Evolutionary conservation across 1,140 invertebrate species (phyloP).

Genomic region (Drosophila biarmipes): DNA sequence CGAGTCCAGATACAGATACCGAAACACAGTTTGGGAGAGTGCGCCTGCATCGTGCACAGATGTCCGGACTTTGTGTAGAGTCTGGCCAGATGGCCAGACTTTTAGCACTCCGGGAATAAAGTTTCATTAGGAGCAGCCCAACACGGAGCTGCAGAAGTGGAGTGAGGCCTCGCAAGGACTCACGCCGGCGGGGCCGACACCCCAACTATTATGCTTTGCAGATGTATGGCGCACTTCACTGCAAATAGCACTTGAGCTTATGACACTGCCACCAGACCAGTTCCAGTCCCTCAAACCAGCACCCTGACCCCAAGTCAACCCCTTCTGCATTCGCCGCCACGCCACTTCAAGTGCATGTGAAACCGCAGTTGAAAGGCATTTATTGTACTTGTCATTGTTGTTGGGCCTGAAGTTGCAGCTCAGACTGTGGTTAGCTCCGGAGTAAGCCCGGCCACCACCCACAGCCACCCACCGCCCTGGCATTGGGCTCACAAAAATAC

Average conservation of each 20-base stretch:
- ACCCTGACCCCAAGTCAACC: conserved; percentile 15
- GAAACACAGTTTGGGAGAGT: conserved; percentile 5
- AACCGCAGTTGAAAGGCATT: conserved; percentile 83
- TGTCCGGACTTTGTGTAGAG: conserved; percentile 18
- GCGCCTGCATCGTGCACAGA: conserved; percentile 14
- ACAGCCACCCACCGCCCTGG: not conserved
- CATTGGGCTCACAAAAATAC: conserved; percentile 57
- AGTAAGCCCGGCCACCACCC: not conserved
- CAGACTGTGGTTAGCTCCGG: conserved; percentile 37
- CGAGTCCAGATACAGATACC: conserved; percentile 24
- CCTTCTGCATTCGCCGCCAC: conserved; percentile 30
- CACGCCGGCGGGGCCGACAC: conserved; percentile 19
- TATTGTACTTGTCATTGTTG: conserved; percentile 83
- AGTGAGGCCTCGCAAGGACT: conserved; percentile 49
- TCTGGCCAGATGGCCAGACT: conserved; percentile 68
- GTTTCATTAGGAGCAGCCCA: conserved; percentile 76
- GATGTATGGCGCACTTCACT: conserved; percentile 59
- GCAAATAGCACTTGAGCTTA: conserved; percentile 66
- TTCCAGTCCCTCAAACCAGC: conserved; percentile 1
- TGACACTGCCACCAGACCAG: conserved; percentile 41
- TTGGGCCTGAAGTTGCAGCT: conserved; percentile 44
- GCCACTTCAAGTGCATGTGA: conserved; percentile 80
- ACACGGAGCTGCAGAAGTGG: conserved; percentile 55
- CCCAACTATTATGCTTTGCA: conserved; percentile 72
- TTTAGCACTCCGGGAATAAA: conserved; percentile 80